Evolutionary conservation across 2,888 invertebrate genomes (phyloP), one percentile per base, ranked within the genome.

Genomic region (Dendrolimus pini): DNA sequence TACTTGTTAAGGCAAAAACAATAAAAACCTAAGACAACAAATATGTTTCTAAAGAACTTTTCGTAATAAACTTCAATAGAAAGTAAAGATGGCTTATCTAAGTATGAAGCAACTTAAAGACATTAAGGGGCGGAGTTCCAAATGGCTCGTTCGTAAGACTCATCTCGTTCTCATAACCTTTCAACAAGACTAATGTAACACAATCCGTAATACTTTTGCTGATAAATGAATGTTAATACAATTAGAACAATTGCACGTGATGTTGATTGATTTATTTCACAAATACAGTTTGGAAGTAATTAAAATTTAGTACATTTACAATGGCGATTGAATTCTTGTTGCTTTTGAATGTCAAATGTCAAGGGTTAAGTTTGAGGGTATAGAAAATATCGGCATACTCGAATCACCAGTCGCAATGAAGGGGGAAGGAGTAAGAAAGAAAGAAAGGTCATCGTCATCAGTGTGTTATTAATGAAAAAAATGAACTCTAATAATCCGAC

Each of bases 211-310:
- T 47, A 47, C 47, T 47, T 47, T 30, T 47, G 3, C 47, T 47
- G 47, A 72, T 65, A 74, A 72, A 78, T 76, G 75, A 72, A 80
- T 77, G 71, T 66, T 66, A 61, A 75, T 72, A 80, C 78, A 82
- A 83, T 81, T 81, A 81, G 71, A 78, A 78, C 76, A 78, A 78
- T 81, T 77, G 79, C 79, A 10, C 12, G 47, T 47, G 47, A 12
- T 12, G 47, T 47, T 47, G 47, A 47, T 47, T 47, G 47, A 47
- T 47, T 47, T 47, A 47, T 47, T 30, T 30, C 30, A 30, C 30
- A 30, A 30, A 47, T 47, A 12, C 47, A 47, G 47, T 12, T 47
- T 47, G 12, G 12, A 47, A 47, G 47, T 47, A 47, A 47, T 47
- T 47, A 47, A 47, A 47, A 47, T 47, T 58, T 67, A 30, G 30